Base-by-base conservation (phyloP, 2,797 vertebrate species). In the Notolabrus celidotus region DNA sequence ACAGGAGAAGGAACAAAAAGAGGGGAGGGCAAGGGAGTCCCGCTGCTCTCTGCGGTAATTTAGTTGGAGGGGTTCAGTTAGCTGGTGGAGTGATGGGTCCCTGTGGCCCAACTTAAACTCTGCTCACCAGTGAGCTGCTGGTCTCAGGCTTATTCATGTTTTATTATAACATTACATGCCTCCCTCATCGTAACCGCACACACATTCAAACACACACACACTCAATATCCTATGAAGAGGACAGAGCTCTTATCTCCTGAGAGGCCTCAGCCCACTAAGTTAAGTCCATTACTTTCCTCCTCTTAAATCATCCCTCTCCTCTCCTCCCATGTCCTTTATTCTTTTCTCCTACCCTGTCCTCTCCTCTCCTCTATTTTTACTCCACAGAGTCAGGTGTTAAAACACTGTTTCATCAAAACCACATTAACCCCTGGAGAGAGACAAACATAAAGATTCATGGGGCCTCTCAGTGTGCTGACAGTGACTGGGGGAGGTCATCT, bases 161-260 rank as follows among this genome's bases (percentile, higher is more conserved):
- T 85, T 81, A 89, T 89, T 84, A 87, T 89, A 81, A 84, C 88
- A 87, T 85, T 88, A 89, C 86, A 85, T 85, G 86, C 85, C 67
- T 85, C 82, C 69, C 80, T 87, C 82, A 79, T 87, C 73, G 49
- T 69, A 70, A 65, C 77, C 79, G 43, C 87, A 85, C 86, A 79
- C 67, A 77, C 74, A 54, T 53, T 51, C 72, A 76, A 80, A 69
- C 78, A 75, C 77, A 83, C 77, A 83, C 81, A 77, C 80, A 76
- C 83, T 80, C 83, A 60, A 72, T 84, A 88, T 88, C 84, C 82
- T 81, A 91, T 90, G 90, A 90, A 84, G 83, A 85, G 76, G 83
- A 87, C 83, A 79, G 66, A 71, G 58, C 78, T 80, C 78, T 86
- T 80, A 87, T 86, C 87, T 89, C 89, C 75, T 38, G 83, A 87